A percentile compares a stretch with the other conserved stretches of the same genome.
Conservation (phyloP, 2,797 vertebrate genomes). For the Mormyrops attenuatus region DNA sequence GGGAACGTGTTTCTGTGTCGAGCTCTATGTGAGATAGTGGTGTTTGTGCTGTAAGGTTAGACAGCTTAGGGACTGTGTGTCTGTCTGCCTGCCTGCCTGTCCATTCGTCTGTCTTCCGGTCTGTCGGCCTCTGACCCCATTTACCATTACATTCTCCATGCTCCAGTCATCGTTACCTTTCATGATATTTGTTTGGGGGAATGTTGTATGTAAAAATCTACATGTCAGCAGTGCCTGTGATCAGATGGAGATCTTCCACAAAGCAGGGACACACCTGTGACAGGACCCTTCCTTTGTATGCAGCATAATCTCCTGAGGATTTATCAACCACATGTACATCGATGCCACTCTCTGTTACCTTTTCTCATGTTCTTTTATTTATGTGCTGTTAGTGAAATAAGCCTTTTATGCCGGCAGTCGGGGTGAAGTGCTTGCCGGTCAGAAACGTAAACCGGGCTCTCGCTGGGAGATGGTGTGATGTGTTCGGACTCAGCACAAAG, state of each 20-base stretch:
- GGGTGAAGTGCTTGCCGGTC: background rate
- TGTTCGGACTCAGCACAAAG: background rate
- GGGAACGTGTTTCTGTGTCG: background rate
- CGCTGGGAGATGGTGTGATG: background rate
- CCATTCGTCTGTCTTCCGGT: background rate
- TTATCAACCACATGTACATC: background rate
- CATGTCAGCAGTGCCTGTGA: background rate
- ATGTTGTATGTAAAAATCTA: background rate
- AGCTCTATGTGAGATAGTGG: background rate
- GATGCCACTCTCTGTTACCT: background rate
- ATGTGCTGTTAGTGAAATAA: background rate
- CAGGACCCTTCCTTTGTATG: background rate
- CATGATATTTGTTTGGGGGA: background rate
- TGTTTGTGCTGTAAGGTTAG: background rate
- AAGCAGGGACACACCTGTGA: background rate
- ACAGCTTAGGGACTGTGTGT: background rate
- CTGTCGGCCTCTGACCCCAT: background rate
- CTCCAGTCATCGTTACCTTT: background rate
- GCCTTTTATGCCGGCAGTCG: background rate
- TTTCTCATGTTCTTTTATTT: background rate
- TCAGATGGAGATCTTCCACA: background rate
- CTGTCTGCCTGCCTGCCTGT: background rate
- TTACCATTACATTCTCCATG: background rate
- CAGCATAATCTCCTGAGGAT: background rate
- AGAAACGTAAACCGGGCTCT: background rate